Percentiles rank a stretch among this genome's conserved stretches.
These are phyloP conservation scores for Tangara arthus DNA, from an alignment of 2,797 vertebrate genomes.

Conservation along the genomic window DNA sequence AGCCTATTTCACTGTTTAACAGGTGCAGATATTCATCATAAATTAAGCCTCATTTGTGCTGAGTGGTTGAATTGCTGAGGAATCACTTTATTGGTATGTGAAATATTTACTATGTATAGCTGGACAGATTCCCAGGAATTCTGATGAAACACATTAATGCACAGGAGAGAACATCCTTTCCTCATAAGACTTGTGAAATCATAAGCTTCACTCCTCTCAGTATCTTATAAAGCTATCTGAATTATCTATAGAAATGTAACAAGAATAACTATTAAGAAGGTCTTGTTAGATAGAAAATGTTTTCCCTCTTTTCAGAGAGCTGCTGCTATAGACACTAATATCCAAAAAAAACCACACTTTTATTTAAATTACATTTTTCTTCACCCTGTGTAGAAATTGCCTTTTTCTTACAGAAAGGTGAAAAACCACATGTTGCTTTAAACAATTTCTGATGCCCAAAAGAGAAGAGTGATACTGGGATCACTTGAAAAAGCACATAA, in stretches of 20 bases:
- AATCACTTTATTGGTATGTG: slow-evolving; percentile 21
- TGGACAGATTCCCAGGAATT: slow-evolving; percentile 13
- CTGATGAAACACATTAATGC: background rate
- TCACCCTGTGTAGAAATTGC: background rate
- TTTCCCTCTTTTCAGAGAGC: background rate
- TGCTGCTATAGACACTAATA: background rate
- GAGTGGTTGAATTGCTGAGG: slow-evolving; percentile 15
- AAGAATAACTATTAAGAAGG: background rate
- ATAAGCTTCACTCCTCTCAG: background rate
- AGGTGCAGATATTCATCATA: slow-evolving; percentile 29
- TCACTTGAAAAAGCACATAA: background rate
- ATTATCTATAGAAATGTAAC: background rate
- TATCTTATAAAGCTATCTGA: background rate
- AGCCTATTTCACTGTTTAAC: slow-evolving; percentile 3
- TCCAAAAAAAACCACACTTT: background rate
- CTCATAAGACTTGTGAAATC: background rate
- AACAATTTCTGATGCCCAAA: slow-evolving; percentile 9
- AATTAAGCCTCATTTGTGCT: slow-evolving; percentile 27
- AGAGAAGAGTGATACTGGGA: background rate
- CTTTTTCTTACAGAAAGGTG: background rate
- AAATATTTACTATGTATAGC: slow-evolving; percentile 35
- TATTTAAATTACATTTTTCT: background rate
- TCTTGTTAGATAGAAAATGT: background rate
- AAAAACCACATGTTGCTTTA: background rate
- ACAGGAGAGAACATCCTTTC: background rate